phyloP scores from a whole-genome alignment of 2,888 invertebrate species.

The Thysanoteuthis rhombus region DNA sequence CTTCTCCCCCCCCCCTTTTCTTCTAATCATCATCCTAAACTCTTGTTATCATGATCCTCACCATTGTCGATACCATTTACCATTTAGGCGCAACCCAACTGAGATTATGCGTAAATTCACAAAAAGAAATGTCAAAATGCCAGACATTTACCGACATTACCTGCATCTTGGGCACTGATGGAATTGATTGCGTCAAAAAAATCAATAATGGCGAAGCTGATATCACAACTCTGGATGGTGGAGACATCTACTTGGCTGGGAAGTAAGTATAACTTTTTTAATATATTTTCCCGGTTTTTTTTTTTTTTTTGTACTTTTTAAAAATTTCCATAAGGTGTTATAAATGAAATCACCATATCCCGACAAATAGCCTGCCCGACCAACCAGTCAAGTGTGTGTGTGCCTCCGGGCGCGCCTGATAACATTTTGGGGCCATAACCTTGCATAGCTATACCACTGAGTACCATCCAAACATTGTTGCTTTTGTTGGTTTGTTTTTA shows the following conservation, averaged over 20 bases:
- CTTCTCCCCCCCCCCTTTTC: no score
- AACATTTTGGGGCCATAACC: no score
- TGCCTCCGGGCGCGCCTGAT: no score
- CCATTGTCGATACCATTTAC: not conserved
- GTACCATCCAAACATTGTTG: no score
- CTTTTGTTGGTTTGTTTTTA: no score
- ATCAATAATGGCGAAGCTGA: constrained; percentile 55
- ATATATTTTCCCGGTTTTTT: not conserved
- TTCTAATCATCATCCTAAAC: no score
- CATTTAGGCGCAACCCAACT: not conserved
- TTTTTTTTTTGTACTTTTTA: not conserved
- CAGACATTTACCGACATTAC: constrained; percentile 74
- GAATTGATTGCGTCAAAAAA: constrained; percentile 56
- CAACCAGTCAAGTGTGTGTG: no score
- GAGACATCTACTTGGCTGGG: constrained; percentile 57
- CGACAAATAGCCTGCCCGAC: no score
- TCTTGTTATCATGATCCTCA: not conserved
- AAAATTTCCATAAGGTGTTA: no score
- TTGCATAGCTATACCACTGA: no score
- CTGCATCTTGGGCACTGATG: constrained; percentile 76
- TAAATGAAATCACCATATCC: no score
- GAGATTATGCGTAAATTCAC: not conserved
- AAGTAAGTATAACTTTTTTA: constrained; percentile 66
- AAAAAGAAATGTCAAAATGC: not conserved
- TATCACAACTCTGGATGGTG: constrained; percentile 57